Conservation (phyloP, 1,140 invertebrate species). For the Panagrolaimus sp. region DNA sequence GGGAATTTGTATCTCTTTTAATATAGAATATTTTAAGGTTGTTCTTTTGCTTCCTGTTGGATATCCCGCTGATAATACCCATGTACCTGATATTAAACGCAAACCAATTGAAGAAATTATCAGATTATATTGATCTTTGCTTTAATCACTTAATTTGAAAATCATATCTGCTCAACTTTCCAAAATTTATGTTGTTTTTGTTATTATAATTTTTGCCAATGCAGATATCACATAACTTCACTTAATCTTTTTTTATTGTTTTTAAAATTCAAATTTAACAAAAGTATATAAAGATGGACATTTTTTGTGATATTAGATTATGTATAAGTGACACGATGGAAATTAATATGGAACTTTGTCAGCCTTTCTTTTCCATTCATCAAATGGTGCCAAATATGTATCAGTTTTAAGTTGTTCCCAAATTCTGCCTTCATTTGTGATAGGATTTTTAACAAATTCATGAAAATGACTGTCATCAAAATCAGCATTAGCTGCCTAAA, state of each 20-base stretch:
- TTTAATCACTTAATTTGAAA: too few species aligned
- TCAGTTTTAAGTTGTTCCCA: slow-evolving; percentile 6
- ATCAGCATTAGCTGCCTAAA: not conserved
- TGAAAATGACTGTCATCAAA: slow-evolving; percentile 9
- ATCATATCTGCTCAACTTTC: too few species aligned
- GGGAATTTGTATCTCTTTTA: too few species aligned
- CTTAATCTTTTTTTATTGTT: too few species aligned
- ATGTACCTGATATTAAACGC: slow-evolving; percentile 71
- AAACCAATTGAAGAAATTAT: slow-evolving; percentile 73
- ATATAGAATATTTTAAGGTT: slow-evolving; percentile 26
- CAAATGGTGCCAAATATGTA: not conserved
- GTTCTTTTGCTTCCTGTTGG: slow-evolving; percentile 73
- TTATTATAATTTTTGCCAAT: too few species aligned
- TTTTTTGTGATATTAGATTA: too few species aligned
- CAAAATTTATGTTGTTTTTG: too few species aligned
- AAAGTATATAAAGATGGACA: too few species aligned
- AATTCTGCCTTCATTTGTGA: not conserved
- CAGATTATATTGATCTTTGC: slow-evolving; percentile 35
- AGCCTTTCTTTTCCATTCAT: not conserved
- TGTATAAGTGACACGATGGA: too few species aligned
- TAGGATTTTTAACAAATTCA: not conserved
- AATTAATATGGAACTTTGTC: not conserved
- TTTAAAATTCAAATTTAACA: too few species aligned
- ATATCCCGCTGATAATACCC: slow-evolving; percentile 70
- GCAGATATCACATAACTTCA: too few species aligned